Conservation (phyloP, 1,140 invertebrate species). For the Marisa cornuarietis region DNA sequence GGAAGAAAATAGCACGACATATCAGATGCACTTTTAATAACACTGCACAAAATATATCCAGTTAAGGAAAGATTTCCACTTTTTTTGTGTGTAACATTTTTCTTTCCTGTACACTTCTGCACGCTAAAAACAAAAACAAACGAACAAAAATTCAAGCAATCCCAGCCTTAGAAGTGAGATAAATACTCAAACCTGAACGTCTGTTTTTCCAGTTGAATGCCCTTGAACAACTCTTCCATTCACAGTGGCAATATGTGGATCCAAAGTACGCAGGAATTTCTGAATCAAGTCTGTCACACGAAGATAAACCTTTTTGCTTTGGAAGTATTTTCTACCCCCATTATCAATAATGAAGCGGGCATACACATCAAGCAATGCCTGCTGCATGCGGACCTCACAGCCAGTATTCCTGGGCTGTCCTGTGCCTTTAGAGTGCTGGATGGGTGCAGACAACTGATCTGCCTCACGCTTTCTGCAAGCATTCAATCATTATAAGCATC, state of each 20-base stretch:
- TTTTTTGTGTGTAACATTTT: too few species aligned
- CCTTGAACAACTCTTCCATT: slow-evolving; percentile 85
- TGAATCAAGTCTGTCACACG: slow-evolving; percentile 91
- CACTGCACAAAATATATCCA: too few species aligned
- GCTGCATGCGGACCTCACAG: slow-evolving; percentile 88
- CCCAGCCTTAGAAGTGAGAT: too few species aligned
- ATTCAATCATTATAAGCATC: neutral
- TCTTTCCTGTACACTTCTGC: too few species aligned
- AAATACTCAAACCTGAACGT: slow-evolving; percentile 80
- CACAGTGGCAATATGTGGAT: slow-evolving; percentile 85
- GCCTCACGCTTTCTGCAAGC: too few species aligned
- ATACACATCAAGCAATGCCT: slow-evolving; percentile 87
- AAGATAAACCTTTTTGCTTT: slow-evolving; percentile 86
- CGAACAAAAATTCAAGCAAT: too few species aligned
- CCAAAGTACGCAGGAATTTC: slow-evolving; percentile 83
- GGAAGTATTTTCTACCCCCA: slow-evolving; percentile 57
- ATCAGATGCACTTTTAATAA: too few species aligned
- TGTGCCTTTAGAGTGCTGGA: too few species aligned
- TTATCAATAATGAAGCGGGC: slow-evolving; percentile 78
- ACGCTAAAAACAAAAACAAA: too few species aligned
- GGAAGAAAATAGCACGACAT: too few species aligned
- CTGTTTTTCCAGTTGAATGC: slow-evolving; percentile 85
- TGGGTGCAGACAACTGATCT: too few species aligned
- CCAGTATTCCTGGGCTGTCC: neutral
- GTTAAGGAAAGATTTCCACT: too few species aligned